Conservation (phyloP, 2,797 vertebrate species). For the Lindbergichthys nudifrons region DNA sequence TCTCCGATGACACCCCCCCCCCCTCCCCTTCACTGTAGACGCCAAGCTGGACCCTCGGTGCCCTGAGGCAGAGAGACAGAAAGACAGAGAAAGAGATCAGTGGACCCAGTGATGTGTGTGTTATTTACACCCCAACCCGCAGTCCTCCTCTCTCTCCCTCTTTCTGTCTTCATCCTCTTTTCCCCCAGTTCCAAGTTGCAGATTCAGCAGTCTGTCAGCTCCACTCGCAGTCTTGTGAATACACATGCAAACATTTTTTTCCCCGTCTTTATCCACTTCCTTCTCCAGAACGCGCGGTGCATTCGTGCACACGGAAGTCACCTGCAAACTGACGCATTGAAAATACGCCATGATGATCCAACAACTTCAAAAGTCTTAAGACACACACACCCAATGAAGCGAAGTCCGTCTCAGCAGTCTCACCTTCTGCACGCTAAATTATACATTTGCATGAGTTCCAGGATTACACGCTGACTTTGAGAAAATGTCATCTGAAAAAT, state of each 20-base stretch:
- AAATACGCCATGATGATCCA: slow-evolving; percentile 34
- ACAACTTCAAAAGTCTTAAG: slow-evolving; percentile 26
- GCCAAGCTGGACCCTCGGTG: slow-evolving; percentile 64
- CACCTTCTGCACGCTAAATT: slow-evolving; percentile 68
- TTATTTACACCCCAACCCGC: slow-evolving; percentile 71
- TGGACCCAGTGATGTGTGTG: slow-evolving; percentile 74
- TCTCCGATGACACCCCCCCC: slow-evolving; percentile 37
- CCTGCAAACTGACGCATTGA: slow-evolving; percentile 40
- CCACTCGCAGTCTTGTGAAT: slow-evolving; percentile 54
- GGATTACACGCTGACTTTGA: slow-evolving; percentile 64
- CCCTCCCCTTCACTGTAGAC: slow-evolving; percentile 42
- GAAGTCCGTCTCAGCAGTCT: slow-evolving; percentile 46
- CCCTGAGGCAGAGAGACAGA: slow-evolving; percentile 63
- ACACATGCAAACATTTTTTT: slow-evolving; percentile 56
- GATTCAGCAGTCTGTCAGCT: slow-evolving; percentile 80
- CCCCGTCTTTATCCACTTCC: slow-evolving; percentile 48
- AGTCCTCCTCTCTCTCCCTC: slow-evolving; percentile 17
- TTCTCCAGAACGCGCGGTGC: slow-evolving; percentile 3
- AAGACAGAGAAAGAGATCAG: slow-evolving; percentile 73
- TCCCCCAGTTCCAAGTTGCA: slow-evolving; percentile 67
- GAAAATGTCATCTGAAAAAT: slow-evolving; percentile 72
- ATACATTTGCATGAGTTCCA: slow-evolving; percentile 66
- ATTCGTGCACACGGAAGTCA: slow-evolving; percentile 28
- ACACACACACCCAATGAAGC: slow-evolving; percentile 23
- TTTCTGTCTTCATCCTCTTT: slow-evolving; percentile 48